Base-by-base conservation (phyloP, 1,140 invertebrate species). In the Heterodera schachtii region DNA sequence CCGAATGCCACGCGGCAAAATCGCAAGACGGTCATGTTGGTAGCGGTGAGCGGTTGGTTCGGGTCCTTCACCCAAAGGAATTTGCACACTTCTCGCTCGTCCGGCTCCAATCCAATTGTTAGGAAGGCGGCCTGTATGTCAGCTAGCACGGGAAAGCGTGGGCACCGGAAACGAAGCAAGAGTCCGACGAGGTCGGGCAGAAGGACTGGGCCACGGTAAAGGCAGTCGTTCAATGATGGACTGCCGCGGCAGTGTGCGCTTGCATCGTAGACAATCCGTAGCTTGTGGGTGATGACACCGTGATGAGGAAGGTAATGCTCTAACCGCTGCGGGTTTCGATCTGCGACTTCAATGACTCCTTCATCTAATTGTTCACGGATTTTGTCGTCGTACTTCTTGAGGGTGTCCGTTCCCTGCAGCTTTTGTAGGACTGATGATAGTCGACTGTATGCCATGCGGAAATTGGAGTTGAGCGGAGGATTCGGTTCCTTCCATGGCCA, bases 251-350 rank as follows among this genome's bases (percentile, higher is more conserved):
- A 66, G 78, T 90, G 83, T 13, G 83, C 86, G n/a, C 88, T 90
- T 0, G 86, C 90, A 82, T 91, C 90, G 73, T 89, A 90, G 3
- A 91, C 90, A n/a, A 88, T 84, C 1, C 91, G 83, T 0, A 89
- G 73, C 82, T 91, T 90, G n/a, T 73, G 47, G 3, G 90, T 89
- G 3, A 89, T 49, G 47, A 49, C 47, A 6, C 4, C 4, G 11
- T 78, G 75, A 79, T 80, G 79, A n/a, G 79, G 79, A 19, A 80
- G 52, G 67, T 78, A 80, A 47, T 46, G 44, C 16, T 80, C 79
- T 3, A 80, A 6, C 41, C 79, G 11, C 31, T 52, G 44, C 5
- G 8, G 13, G 19, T 78, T 31, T 2, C 43, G 31, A 41, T 31
- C 5, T 3, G 71, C 79, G 19, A 8, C 5, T 80, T 80, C 79